Base-by-base conservation (phyloP, 2,888 invertebrate species). In the Venustoraphidia nigricollis region DNA sequence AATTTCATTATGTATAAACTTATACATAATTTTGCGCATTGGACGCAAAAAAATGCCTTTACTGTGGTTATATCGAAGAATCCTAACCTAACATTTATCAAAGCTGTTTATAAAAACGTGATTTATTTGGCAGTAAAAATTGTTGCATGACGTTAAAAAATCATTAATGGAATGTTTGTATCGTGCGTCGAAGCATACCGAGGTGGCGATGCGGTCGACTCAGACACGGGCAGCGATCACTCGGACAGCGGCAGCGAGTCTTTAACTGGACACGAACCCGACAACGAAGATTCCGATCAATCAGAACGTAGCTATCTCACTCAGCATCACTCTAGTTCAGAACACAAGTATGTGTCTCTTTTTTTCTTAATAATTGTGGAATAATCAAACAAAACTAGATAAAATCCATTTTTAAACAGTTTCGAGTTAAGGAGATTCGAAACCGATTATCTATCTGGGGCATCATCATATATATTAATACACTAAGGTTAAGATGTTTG, bases 281-380 rank as follows among this genome's bases (percentile, higher is more conserved):
- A 83, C 63, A 82, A 82, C 66, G 82, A 83, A 67, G 82, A 82
- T 56, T 82, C 82, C 1, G 82, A 82, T 67, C 81, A 81, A 54
- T 81, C 81, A 40, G 82, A 81, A 50, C 71, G 72, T 50, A 73
- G 79, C 46, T 82, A 81, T 58, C 66, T 81, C 57, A 79, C 80
- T 54, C 81, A 81, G 58, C 69, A 72, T 53, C 66, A 73, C 50
- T 53, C 55, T 5, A 51, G 53, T 43, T 42, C 56, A 9, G 53
- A 46, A 46, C 17, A 14, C 11, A 46, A 46, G 46, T 46, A 46
- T 9, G 40, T 46, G n/a, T 34, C 34, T 10, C 2, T 27, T 46
- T 4, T 45, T 6, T 45, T 10, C 9, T 34, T 42, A 3, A 9
- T 8, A 36, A 6, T 17, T 42, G 27, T n/a, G n/a, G n/a, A n/a